Evolutionary conservation across 2,113 vertebrate genomes (phyloP), one percentile per base, ranked within the genome.

Genomic region (Nothobranchius furzeri): DNA sequence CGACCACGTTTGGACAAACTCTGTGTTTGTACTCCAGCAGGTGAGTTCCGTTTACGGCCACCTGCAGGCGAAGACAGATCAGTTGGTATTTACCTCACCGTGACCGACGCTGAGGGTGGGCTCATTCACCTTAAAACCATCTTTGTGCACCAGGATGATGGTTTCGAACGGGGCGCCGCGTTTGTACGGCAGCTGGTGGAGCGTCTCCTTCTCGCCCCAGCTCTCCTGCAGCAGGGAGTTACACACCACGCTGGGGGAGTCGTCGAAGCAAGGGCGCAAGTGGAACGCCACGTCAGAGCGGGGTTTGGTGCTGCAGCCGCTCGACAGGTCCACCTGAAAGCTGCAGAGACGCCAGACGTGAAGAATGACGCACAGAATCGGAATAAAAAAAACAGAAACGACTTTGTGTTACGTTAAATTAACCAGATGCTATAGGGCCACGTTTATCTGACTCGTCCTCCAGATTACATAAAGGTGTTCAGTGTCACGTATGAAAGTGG

Each of bases 321-420:
- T 94, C 55, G 96, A 95, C 55, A 99, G 87, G 87, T 99, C 96
- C 36, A 99, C 90, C 87, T 98, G 96, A 87, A 99, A 99, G 70
- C 98, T 99, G 80, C 55, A 54, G 45, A 49, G n/a, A 67, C 9
- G 6, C 0, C 0, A 6, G 7, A 36, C 9, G 57, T 20, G 14
- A 0, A 12, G 7, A 9, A 14, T 30, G 30, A 20, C 20, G 20
- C 20, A 20, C 20, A 20, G 20, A 20, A 20, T 20, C 20, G 20
- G 20, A 20, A 20, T 20, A 20, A 20, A 20, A 20, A 20, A 20
- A 20, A 20, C 20, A 20, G 20, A 20, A 20, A 20, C 20, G 20
- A 20, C 20, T 20, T 20, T 20, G 20, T 20, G 20, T 20, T 20
- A 20, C 20, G 20, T 20, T 20, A 20, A 20, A 20, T 20, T 20